Base-by-base conservation (phyloP, 2,888 invertebrate species). In the Colletes collaris region DNA sequence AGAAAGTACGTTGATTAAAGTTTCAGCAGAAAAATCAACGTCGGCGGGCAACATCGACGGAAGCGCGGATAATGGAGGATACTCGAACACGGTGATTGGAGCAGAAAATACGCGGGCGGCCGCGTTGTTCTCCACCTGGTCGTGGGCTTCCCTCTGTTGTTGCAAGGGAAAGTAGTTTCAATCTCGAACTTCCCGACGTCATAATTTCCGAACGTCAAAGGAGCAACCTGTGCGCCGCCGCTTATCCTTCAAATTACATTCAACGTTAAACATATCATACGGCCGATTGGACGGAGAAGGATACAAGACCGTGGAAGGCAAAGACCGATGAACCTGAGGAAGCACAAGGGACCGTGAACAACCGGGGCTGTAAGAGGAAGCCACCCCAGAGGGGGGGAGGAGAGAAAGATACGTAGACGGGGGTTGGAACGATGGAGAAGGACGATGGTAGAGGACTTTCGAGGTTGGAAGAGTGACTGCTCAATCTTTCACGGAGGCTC, bases 191-290 rank as follows among this genome's bases (percentile, higher is more conserved):
- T 84, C 49, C 73, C 68, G 59, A 60, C 75, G 70, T 80, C 69
- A 80, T 84, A 83, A 86, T 85, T 84, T 83, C 67, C 63, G 52
- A 53, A 78, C 66, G 84, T 76, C 83, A 79, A 82, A 84, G 79
- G 76, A 77, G 49, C 65, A 68, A 79, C 35, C 59, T 37, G 79
- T 55, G 63, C 59, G 53, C 67, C 11, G 49, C 63, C 19, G 59
- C 55, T 79, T 78, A 79, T 79, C 70, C 81, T 79, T 82, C 82
- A 78, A 86, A 88, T 86, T 86, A 84, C 72, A 86, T 85, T 85
- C 79, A 86, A 81, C 81, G 88, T 84, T 83, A 81, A 86, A 86
- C 83, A 84, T 84, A 86, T 88, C 85, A 83, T 80, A 71, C 78
- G 66, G 75, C 80, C 75, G 83, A 78, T 76, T 79, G 78, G 76